Evolutionary conservation across 2,888 invertebrate genomes (phyloP).

Genomic region (Rhorus exstirpatorius): DNA sequence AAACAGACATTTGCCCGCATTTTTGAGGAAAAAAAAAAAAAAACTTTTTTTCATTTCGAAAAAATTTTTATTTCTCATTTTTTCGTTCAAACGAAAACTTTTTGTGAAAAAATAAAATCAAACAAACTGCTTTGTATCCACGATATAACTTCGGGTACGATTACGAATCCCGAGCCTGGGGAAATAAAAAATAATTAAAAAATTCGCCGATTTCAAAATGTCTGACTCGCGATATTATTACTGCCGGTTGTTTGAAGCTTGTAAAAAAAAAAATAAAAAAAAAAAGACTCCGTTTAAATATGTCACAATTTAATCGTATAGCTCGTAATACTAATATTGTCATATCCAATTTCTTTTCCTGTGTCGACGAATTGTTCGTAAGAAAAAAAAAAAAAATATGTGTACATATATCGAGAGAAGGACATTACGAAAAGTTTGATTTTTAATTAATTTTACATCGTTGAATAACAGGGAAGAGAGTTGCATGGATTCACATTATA

Average conservation of each 20-base stretch:
- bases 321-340: constrained; percentile 28
- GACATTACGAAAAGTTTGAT: too few relatives aligned
- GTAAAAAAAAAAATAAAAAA: constrained; percentile 12
- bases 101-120: neutral
- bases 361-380: neutral
- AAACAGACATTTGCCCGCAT: too few relatives aligned
- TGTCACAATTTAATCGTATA: constrained; percentile 29
- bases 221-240: constrained; percentile 48
- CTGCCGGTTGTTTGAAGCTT: constrained; percentile 56
- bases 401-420: too few relatives aligned
- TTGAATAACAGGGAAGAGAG: too few relatives aligned
- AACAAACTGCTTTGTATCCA: neutral
- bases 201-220: constrained; percentile 34
- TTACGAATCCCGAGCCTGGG: constrained; percentile 35
- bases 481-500: too few relatives aligned
- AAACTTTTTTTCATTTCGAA: neutral
- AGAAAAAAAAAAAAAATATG: neutral
- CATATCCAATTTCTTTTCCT: constrained; percentile 23
- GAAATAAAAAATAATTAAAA: too few relatives aligned
- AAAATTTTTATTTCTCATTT: too few relatives aligned
- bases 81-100: too few relatives aligned
- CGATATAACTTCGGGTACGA: constrained; percentile 38
- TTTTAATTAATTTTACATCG: too few relatives aligned
- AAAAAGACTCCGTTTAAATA: constrained; percentile 41
- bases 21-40: neutral